Evolutionary conservation across 1,140 invertebrate genomes (phyloP).

Genomic region (Matsumurasca onukii): DNA sequence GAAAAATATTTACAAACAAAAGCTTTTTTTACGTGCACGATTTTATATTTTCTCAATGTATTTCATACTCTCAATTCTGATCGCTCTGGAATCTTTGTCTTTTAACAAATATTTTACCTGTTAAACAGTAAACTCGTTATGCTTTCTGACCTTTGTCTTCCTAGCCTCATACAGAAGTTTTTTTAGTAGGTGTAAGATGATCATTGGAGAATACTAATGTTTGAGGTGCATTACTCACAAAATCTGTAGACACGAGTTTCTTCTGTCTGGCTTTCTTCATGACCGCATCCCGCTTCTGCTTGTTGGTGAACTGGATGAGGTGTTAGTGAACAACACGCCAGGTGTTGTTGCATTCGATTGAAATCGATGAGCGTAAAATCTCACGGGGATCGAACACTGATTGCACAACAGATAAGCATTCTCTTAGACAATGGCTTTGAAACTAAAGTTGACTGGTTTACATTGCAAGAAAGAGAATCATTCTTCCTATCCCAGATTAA

Average conservation of each 20-base stretch:
- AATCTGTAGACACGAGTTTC: too few species aligned
- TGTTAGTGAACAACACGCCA: neutral
- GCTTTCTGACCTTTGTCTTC: neutral
- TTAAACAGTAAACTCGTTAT: neutral
- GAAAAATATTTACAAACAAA: neutral
- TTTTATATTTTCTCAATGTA: neutral
- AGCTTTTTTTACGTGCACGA: neutral
- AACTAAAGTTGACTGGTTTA: too few species aligned
- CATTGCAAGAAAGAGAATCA: too few species aligned
- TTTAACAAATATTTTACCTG: neutral
- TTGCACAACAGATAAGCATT: too few species aligned
- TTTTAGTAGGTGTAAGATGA: neutral
- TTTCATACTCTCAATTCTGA: neutral
- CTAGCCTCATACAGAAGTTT: neutral
- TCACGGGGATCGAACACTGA: too few species aligned
- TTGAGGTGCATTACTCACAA: too few species aligned
- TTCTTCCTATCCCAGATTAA: too few species aligned
- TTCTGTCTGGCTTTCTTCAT: too few species aligned
- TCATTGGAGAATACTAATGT: too few species aligned
- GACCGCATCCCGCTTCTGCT: too few species aligned
- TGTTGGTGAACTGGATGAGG: neutral
- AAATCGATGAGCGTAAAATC: neutral
- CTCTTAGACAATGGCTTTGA: too few species aligned
- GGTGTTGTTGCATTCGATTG: neutral
- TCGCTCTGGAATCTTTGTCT: neutral